phyloP scores from a whole-genome alignment of 2,888 invertebrate genomes.

The Cistogaster globosa region DNA sequence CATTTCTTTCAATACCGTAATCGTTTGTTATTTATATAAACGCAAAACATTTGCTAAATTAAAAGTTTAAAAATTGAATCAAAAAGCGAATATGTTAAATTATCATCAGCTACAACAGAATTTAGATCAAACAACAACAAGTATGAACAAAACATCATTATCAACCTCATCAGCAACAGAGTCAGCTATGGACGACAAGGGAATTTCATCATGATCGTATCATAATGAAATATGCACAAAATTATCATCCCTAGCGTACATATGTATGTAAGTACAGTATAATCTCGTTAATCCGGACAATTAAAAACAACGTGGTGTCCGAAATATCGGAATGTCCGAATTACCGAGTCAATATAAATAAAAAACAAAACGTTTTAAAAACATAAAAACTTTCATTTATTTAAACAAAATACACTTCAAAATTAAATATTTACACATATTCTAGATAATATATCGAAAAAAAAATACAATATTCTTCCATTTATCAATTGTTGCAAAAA shows the following conservation, averaged over 20 bases:
- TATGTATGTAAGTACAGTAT: too few species aligned
- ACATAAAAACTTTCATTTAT: too few species aligned
- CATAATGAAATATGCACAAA: constrained; percentile 62
- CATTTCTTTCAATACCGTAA: constrained; percentile 1
- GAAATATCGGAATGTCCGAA: too few species aligned
- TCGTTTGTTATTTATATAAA: constrained; percentile 40
- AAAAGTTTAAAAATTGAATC: neutral
- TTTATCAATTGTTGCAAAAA: too few species aligned
- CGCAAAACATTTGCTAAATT: constrained; percentile 7
- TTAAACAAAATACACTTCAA: too few species aligned
- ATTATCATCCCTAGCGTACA: constrained; percentile 52
- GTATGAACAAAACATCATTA: constrained; percentile 43
- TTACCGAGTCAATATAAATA: too few species aligned
- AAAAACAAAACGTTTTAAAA: too few species aligned
- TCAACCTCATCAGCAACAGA: constrained; percentile 19
- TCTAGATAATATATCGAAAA: too few species aligned
- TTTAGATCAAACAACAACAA: constrained; percentile 50
- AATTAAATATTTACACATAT: too few species aligned
- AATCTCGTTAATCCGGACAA: too few species aligned
- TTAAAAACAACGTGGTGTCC: too few species aligned
- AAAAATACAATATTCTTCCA: too few species aligned
- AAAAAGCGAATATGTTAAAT: constrained; percentile 74
- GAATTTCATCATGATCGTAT: constrained; percentile 31
- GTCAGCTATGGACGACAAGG: constrained; percentile 38
- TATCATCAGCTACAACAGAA: constrained; percentile 74